phyloP scores from a whole-genome alignment of 2,888 invertebrate genomes.

The Atrina japonica region DNA sequence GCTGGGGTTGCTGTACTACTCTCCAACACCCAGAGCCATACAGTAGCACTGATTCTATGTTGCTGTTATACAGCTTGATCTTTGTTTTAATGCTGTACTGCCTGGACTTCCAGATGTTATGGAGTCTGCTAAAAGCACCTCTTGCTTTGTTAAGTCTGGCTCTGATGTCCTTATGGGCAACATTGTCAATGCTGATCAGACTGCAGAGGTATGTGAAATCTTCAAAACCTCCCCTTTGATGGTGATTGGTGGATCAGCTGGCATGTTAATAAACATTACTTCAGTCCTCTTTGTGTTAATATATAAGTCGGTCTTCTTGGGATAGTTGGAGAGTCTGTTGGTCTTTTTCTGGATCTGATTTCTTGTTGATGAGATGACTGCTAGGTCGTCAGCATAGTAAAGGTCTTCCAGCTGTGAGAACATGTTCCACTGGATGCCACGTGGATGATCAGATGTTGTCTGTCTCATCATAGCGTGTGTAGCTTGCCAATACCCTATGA shows the following conservation, averaged over 20 bases:
- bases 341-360: background rate
- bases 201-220: background rate
- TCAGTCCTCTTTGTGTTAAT: constrained; percentile 1
- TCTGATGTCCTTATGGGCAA: background rate
- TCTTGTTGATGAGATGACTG: no score
- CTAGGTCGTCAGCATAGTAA: background rate
- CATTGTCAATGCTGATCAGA: background rate
- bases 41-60: no score
- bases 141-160: background rate
- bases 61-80: no score
- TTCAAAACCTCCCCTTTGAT: background rate
- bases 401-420: background rate
- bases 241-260: constrained; percentile 2
- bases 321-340: background rate
- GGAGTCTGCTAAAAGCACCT: no score
- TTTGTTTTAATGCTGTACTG: no score
- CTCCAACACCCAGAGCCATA: no score
- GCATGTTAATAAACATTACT: background rate
- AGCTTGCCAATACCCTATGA: no score
- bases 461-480: background rate
- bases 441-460: background rate
- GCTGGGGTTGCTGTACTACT: no score
- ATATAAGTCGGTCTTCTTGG: background rate
- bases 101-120: no score
- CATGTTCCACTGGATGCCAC: background rate